A percentile compares a stretch with the other conserved stretches of the same genome.
Evolutionary conservation across 92 coral and sea anemone genomes (phyloP).

Genomic region (Zoanthus solanderi): DNA sequence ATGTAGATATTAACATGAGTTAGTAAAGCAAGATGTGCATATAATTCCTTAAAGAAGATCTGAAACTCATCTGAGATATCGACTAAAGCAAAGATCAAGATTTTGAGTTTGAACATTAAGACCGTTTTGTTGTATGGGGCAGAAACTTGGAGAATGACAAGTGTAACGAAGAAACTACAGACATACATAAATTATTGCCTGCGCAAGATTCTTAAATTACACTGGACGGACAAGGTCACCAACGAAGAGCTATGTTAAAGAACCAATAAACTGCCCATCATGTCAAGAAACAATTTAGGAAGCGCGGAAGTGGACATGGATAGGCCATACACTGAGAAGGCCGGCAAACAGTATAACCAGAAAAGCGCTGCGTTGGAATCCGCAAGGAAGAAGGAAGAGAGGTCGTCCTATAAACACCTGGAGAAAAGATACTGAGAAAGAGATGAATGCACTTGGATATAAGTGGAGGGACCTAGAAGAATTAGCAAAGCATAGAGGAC

Average conservation of each 20-base stretch:
- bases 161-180: neutral
- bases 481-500: too few species aligned
- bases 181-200: neutral
- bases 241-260: constrained; percentile 4
- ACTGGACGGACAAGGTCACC: neutral
- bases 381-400: neutral
- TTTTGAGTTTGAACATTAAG: neutral
- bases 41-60: neutral
- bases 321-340: neutral
- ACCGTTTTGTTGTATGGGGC: neutral
- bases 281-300: neutral
- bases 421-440: too few species aligned
- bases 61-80: neutral
- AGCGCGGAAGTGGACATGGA: neutral
- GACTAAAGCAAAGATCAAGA: neutral
- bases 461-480: too few species aligned
- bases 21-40: constrained; percentile 18
- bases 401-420: neutral
- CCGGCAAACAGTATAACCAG: neutral
- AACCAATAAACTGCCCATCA: neutral
- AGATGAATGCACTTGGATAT: too few species aligned
- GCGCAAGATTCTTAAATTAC: neutral
- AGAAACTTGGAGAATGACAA: constrained; percentile 1
- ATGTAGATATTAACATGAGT: neutral
- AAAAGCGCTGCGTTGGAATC: neutral